Conservation (phyloP, 2,797 vertebrate genomes). For the Cercopithecus hamlyni region DNA sequence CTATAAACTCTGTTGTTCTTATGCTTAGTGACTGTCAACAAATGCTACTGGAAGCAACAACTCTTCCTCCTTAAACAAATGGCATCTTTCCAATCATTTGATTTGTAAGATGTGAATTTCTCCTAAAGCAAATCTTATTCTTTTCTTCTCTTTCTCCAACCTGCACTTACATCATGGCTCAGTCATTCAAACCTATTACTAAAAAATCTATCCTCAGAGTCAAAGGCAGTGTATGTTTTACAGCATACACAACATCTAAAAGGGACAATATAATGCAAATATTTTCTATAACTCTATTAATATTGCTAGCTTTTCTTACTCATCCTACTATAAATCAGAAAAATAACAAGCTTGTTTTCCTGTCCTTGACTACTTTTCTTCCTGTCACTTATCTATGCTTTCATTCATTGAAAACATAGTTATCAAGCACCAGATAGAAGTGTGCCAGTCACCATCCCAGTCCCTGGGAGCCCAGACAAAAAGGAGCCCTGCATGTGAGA, state of each 20-base stretch:
- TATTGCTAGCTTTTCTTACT: slow-evolving; percentile 15
- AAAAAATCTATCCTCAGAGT: background rate
- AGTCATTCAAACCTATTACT: background rate
- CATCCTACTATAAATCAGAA: background rate
- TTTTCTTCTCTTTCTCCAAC: background rate
- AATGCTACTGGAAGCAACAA: background rate
- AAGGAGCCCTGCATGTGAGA: background rate
- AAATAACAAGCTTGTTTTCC: slow-evolving; percentile 5
- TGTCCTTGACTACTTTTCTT: background rate
- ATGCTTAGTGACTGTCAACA: background rate
- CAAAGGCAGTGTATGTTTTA: background rate
- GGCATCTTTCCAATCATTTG: background rate
- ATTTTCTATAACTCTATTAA: background rate
- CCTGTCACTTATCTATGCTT: background rate
- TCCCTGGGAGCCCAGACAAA: background rate
- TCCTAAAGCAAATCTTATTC: background rate
- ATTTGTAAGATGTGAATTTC: background rate
- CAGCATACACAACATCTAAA: background rate
- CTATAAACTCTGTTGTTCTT: background rate
- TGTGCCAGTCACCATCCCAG: background rate
- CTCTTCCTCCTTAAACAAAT: background rate
- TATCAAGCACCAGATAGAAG: background rate
- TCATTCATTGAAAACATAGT: background rate
- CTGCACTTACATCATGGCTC: background rate
- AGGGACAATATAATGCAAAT: background rate